Base-by-base conservation (phyloP, 2,113 vertebrate genomes). In the Gila orcuttii region DNA sequence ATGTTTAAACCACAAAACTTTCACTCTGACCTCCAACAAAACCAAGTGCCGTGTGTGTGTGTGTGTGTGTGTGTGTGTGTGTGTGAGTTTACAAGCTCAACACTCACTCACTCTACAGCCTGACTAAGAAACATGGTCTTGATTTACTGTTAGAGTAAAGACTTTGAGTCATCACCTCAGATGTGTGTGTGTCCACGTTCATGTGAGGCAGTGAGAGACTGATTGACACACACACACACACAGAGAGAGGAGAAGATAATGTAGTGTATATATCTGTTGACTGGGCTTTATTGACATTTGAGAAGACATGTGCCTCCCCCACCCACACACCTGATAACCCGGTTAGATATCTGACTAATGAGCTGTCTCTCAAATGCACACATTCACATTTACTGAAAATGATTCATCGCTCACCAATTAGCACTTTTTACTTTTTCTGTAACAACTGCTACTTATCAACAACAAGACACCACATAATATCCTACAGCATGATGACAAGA, bases 271-370 rank as follows among this genome's bases (percentile, higher is more conserved):
- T 84, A 10, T n/a, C 75, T 39, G 47, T 81, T 86, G 60, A 75
- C 64, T 83, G 50, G 81, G 52, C 77, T 84, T 89, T 71, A 86
- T 86, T 93, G 92, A 93, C 92, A 93, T 94, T 93, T 93, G 57
- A 89, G 86, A 82, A 89, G 85, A 79, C 88, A 84, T 89, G 92
- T 91, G 88, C 90, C 92, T 93, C 90, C 92, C 91, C 93, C 94
- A 91, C 93, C 93, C 90, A 94, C 89, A 59, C 79, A 25, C 5
- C 45, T 78, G 68, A 86, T 86, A 89, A 88, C 89, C 75, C 76
- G 88, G 88, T 94, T 91, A 94, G 84, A 76, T 31, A 21, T 68
- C 85, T 86, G 82, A 89, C 77, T 87, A 85, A 90, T 62, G 85
- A 28, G 73, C 42, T 79, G 15, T 21, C 74, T 90, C 23, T 80